Evolutionary conservation across 2,113 vertebrate genomes (phyloP).

Genomic region (Protomyctophum bolini): DNA sequence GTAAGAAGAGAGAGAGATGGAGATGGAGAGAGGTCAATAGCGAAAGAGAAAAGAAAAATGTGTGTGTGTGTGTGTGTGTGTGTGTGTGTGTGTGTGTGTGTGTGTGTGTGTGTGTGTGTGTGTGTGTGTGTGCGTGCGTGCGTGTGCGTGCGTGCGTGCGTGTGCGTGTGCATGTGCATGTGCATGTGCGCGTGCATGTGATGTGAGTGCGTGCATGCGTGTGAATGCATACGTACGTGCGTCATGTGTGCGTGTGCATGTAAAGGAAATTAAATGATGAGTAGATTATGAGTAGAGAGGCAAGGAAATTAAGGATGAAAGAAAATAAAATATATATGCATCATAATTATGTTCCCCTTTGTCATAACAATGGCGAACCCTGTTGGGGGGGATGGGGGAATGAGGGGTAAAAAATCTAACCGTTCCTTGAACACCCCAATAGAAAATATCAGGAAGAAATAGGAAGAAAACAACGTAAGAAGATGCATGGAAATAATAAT

Average conservation of each 20-base stretch:
- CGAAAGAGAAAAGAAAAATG: not conserved
- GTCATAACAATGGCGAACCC: not conserved
- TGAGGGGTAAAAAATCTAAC: not conserved
- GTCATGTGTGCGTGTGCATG: no score
- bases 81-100: no score
- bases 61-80: not conserved
- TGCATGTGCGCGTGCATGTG: no score
- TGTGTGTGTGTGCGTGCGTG: no score
- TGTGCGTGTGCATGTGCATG: no score
- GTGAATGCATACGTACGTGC: no score
- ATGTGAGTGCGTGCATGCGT: no score
- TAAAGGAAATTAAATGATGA: not conserved
- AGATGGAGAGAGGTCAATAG: not conserved
- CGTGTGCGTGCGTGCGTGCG: no score
- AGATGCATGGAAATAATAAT: constrained; percentile 43
- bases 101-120: no score
- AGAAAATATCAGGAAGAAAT: constrained; percentile 7
- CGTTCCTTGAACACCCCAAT: not conserved
- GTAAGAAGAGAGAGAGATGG: not conserved
- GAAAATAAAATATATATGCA: not conserved
- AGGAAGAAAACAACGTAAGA: constrained; percentile 17
- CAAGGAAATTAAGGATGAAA: not conserved
- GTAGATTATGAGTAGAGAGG: not conserved
- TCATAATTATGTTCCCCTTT: not conserved
- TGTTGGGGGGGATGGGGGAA: not conserved